These are phyloP conservation scores for Dryobota labecula DNA, from an alignment of 2,888 invertebrate species.

Conservation along the genomic window DNA sequence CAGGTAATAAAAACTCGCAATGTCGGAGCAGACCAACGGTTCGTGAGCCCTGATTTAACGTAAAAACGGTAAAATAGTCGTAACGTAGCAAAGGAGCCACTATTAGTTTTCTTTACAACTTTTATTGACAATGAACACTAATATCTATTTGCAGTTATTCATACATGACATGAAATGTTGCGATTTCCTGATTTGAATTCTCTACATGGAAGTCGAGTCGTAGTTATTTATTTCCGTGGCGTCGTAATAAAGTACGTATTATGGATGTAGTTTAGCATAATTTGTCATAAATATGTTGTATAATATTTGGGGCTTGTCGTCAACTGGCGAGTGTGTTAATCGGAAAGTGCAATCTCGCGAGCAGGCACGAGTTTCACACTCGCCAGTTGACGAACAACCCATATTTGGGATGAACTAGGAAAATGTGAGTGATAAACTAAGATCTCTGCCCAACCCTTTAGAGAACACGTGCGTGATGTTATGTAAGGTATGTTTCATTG, in stretches of 20 bases:
- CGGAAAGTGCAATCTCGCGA: no score
- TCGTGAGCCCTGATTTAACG: slow-evolving; percentile 73
- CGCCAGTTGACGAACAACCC: no score
- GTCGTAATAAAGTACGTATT: slow-evolving; percentile 14
- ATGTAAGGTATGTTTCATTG: not conserved
- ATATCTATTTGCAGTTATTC: slow-evolving; percentile 69
- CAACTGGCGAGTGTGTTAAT: no score
- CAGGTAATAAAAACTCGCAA: slow-evolving; percentile 65
- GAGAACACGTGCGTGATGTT: no score
- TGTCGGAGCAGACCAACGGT: slow-evolving; percentile 67
- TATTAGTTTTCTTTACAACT: slow-evolving; percentile 87
- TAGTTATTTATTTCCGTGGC: slow-evolving; percentile 24
- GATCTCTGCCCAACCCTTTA: not conserved
- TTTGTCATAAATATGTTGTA: slow-evolving; percentile 5
- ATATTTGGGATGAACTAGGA: no score
- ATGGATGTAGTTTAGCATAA: slow-evolving; percentile 5
- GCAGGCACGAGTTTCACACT: no score
- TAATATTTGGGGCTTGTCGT: not conserved
- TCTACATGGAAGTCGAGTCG: slow-evolving; percentile 22
- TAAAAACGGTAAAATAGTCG: slow-evolving; percentile 84
- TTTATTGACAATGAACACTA: slow-evolving; percentile 81
- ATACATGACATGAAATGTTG: slow-evolving; percentile 70
- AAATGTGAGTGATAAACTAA: not conserved
- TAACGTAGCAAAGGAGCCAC: slow-evolving; percentile 81
- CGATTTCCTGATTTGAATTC: slow-evolving; percentile 67